Evolutionary conservation across 2,113 vertebrate genomes (phyloP).

Genomic region (Myotis lucifugus): DNA sequence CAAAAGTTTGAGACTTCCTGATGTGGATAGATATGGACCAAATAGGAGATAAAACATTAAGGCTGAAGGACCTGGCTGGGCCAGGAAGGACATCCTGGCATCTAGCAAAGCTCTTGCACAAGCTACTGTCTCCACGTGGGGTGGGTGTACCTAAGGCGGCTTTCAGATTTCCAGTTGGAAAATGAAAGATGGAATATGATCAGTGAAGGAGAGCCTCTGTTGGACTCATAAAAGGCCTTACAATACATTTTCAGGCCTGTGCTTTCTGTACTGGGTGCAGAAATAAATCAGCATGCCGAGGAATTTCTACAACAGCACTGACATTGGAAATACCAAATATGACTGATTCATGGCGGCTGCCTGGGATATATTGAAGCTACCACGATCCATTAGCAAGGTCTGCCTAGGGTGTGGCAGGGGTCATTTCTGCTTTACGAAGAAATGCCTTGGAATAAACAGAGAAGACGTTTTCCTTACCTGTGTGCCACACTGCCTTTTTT

Average conservation of each 20-base stretch:
- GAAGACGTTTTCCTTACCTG: constrained; percentile 87
- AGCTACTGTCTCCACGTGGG: not conserved
- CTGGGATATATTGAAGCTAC: not conserved
- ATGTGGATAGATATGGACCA: not conserved
- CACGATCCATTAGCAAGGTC: not conserved
- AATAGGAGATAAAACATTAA: not conserved
- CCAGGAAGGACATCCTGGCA: not conserved
- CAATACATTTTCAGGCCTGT: not conserved
- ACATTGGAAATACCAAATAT: not conserved
- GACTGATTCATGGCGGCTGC: not conserved
- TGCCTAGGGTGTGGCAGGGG: not conserved
- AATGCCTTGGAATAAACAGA: not conserved
- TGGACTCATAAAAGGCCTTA: not conserved
- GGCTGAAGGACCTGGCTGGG: not conserved
- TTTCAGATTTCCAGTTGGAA: not conserved
- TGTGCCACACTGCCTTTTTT: constrained; percentile 99
- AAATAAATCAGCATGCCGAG: not conserved
- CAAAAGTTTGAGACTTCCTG: not conserved
- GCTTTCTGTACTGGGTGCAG: not conserved
- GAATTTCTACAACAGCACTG: not conserved
- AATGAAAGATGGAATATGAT: not conserved
- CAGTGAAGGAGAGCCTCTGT: not conserved
- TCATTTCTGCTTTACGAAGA: constrained; percentile 11
- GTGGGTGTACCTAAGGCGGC: not conserved
- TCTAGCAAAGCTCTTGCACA: not conserved